Evolutionary conservation across 2,113 vertebrate genomes (phyloP).

Genomic region (Rhinoptilus africanus): DNA sequence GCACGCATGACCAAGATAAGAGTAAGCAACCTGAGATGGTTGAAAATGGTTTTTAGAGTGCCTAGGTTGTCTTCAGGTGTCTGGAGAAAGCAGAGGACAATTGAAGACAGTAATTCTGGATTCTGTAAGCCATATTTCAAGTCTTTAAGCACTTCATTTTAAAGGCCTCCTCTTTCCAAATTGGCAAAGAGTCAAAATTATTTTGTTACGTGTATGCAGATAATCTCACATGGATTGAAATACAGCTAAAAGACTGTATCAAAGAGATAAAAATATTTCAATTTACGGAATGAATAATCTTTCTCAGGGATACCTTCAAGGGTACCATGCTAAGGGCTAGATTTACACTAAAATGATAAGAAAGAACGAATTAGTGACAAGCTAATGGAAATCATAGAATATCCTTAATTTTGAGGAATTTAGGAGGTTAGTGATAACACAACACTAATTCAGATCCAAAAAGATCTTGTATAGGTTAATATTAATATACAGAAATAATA

Average conservation of each 20-base stretch:
- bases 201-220: neutral
- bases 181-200: neutral
- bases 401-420: neutral
- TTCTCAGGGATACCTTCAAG: neutral
- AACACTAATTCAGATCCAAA: neutral
- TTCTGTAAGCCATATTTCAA: neutral
- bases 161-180: neutral
- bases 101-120: neutral
- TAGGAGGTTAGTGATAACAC: neutral
- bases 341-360: neutral
- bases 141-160: neutral
- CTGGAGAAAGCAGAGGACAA: neutral
- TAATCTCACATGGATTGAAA: neutral
- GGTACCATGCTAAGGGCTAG: neutral
- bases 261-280: neutral
- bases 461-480: neutral
- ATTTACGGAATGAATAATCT: accelerated
- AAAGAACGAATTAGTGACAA: neutral
- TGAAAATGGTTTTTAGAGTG: neutral
- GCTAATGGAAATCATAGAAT: neutral
- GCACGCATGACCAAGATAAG: neutral
- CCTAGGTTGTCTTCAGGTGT: neutral
- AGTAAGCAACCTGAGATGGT: neutral
- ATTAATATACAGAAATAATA: neutral
- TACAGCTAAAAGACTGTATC: neutral